phyloP scores from a whole-genome alignment of 2,888 invertebrate species.

The Morpho helenor region DNA sequence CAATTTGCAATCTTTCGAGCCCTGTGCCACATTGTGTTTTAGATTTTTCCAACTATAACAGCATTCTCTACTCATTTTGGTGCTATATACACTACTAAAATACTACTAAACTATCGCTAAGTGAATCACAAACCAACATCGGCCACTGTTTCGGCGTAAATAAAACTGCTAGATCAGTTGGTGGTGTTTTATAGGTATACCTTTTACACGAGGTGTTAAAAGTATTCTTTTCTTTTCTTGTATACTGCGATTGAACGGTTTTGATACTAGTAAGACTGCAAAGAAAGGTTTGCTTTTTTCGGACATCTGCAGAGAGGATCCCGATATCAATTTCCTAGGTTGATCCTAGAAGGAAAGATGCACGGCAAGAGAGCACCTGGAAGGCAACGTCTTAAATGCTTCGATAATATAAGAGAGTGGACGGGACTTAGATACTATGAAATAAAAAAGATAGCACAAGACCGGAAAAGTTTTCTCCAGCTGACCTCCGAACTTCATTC shows the following conservation, averaged over 20 bases:
- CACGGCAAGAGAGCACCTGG: too few species aligned
- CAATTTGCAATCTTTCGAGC: slow-evolving; percentile 20
- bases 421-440: too few species aligned
- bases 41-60: slow-evolving; percentile 60
- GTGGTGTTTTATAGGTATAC: slow-evolving; percentile 26
- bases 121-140: slow-evolving; percentile 24
- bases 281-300: too few species aligned
- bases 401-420: too few species aligned
- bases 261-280: slow-evolving; percentile 40
- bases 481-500: too few species aligned
- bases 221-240: slow-evolving; percentile 32
- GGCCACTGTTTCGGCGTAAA: slow-evolving; percentile 23
- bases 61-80: slow-evolving; percentile 49
- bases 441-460: too few species aligned
- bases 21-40: slow-evolving; percentile 48
- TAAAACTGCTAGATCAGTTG: slow-evolving; percentile 30
- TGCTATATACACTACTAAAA: slow-evolving; percentile 17
- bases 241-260: slow-evolving; percentile 19
- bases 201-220: slow-evolving; percentile 42
- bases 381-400: too few species aligned
- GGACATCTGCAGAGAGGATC: too few species aligned
- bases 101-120: slow-evolving; percentile 17
- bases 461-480: too few species aligned
- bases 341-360: too few species aligned
- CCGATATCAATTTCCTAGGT: too few species aligned